Base-by-base conservation (phyloP, 2,797 vertebrate species). In the Perodicticus potto region DNA sequence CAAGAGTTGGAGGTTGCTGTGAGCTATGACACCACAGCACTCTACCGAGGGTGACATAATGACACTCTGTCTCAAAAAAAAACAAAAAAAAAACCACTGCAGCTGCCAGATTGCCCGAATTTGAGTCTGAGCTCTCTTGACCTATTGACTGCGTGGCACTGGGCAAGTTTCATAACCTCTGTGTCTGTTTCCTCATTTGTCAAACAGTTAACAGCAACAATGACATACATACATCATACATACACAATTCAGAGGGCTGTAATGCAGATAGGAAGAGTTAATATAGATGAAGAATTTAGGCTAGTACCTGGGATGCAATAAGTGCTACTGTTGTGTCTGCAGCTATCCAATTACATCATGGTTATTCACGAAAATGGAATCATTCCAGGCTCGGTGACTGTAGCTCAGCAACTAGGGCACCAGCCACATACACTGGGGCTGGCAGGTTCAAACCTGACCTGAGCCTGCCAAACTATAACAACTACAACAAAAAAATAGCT, bases 151-250 rank as follows among this genome's bases (percentile, higher is more conserved):
- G n/a, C 6, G 14, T 81, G 67, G 23, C 72, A 34, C 74, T 23
- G 25, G 23, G 11, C 12, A 86, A 55, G 43, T 37, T 16, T 32
- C 63, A n/a, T 82, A 45, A 45, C 3, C 32, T 92, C 45, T 81
- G 61, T 93, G 65, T 65, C 5, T 3, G 34, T 78, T 89, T 94
- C 32, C 63, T 93, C 43, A 19, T 70, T 45, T 53, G 49, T 23
- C 37, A 91, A 86, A 40, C 32, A 73, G 22, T 32, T 13, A 57
- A 49, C 13, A 69, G 25, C 1, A 77, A 40, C 5, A 45, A 49
- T 20, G 45, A 45, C 45, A 45, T 45, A 29, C 25, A 63, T 57
- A 14, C 40, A 40, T 40, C 10, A 25, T 49, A 27, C 65, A 69
- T 49, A 53, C 10, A 34, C 14, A 81, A 34, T 83, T 95, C 63